phyloP scores from a whole-genome alignment of 2,888 invertebrate genomes.

The Lasius platythorax region DNA sequence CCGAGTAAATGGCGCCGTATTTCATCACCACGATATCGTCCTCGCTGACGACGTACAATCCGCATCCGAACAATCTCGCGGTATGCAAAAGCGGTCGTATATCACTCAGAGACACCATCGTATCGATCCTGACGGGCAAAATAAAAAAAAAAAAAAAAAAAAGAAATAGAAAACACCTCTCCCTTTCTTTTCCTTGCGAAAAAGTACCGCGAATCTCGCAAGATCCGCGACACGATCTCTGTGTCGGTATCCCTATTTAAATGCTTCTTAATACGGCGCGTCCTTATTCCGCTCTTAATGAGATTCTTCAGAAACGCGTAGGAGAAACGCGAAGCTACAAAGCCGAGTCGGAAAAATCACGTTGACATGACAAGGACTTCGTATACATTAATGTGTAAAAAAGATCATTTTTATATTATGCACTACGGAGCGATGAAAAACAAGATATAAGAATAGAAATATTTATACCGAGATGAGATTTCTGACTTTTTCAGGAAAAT shows the following conservation, averaged over 20 bases:
- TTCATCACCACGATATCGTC: conserved; percentile 67
- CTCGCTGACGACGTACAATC: conserved; percentile 62
- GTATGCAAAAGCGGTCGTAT: conserved; percentile 69
- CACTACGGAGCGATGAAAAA: background rate
- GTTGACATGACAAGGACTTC: background rate
- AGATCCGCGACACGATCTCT: background rate
- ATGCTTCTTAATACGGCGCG: background rate
- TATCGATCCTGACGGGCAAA: conserved; percentile 10
- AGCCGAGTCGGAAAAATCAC: background rate
- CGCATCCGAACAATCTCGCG: conserved; percentile 71
- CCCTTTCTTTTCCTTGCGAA: background rate
- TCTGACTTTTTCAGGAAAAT: background rate
- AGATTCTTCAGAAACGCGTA: background rate
- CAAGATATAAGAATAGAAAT: background rate
- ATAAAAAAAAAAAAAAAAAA: background rate
- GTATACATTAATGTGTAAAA: background rate
- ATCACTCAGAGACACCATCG: conserved; percentile 68
- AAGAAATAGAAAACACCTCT: background rate
- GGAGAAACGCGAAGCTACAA: background rate
- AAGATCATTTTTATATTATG: background rate
- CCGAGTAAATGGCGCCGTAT: conserved; percentile 66
- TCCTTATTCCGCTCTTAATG: background rate
- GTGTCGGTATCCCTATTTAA: background rate
- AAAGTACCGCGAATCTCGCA: background rate
- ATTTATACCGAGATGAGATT: background rate